phyloP scores from a whole-genome alignment of 2,888 invertebrate species.

The Tetragnatha montana region DNA sequence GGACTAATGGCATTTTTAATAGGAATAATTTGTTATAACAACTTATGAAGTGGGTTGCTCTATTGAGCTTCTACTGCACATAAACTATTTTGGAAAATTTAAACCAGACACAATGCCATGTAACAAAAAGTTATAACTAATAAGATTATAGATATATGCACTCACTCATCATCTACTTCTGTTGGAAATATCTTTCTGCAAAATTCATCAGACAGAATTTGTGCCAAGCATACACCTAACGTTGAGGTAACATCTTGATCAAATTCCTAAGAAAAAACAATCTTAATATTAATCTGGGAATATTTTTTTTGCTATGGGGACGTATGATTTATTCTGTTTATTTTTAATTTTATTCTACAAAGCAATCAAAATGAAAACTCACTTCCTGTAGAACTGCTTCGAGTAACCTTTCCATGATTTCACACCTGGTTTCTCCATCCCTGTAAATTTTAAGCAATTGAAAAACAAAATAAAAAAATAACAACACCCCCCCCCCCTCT shows the following conservation, averaged over 20 bases:
- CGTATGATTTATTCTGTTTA: too few species aligned
- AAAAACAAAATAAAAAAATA: too few species aligned
- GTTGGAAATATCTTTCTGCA: constrained; percentile 78
- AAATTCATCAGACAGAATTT: constrained; percentile 79
- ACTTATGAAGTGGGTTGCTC: too few species aligned
- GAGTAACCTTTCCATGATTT: constrained; percentile 82
- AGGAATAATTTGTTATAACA: too few species aligned
- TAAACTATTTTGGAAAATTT: too few species aligned
- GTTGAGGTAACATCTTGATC: constrained; percentile 80
- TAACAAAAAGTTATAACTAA: too few species aligned
- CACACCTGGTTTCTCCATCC: constrained; percentile 79
- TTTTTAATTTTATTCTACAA: neutral
- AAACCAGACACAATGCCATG: too few species aligned
- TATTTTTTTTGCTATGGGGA: too few species aligned
- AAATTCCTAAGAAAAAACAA: constrained; percentile 77
- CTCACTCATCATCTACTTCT: constrained; percentile 78
- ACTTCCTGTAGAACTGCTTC: constrained; percentile 79
- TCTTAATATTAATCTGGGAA: too few species aligned
- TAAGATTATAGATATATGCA: constrained; percentile 33
- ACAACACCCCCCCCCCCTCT: too few species aligned
- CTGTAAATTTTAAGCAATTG: constrained; percentile 72
- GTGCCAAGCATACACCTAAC: constrained; percentile 81
- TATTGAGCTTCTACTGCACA: too few species aligned
- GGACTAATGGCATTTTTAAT: too few species aligned
- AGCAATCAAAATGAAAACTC: neutral